Evolutionary conservation across 2,888 invertebrate species (phyloP).

Genomic region (Philopedon plagiatum): DNA sequence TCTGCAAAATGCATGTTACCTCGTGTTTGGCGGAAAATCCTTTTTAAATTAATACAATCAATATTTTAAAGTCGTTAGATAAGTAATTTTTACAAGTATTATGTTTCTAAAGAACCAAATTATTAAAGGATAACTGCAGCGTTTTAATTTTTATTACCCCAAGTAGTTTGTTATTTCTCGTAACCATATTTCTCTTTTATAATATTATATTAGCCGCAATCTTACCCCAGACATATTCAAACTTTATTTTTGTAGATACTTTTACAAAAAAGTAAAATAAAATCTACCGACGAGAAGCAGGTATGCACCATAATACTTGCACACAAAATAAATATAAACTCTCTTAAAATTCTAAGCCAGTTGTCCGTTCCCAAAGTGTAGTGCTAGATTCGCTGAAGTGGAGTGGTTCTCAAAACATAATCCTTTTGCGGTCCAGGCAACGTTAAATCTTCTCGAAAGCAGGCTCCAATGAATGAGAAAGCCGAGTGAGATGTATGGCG

Average conservation of each 20-base stretch:
- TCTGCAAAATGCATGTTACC: no score
- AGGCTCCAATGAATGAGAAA: not conserved
- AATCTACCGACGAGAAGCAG: conserved; percentile 2
- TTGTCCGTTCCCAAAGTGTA: conserved; percentile 22
- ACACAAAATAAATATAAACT: conserved; percentile 12
- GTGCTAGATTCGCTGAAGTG: conserved; percentile 5
- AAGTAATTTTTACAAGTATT: no score
- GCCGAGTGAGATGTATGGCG: not conserved
- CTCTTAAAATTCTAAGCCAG: conserved; percentile 31
- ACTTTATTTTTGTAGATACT: not conserved
- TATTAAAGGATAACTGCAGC: no score
- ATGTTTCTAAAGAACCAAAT: no score
- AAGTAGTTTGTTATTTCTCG: no score
- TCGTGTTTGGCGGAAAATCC: no score
- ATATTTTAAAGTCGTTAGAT: no score
- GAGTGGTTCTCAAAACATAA: conserved; percentile 9
- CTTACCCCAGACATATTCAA: not conserved
- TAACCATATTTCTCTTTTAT: no score
- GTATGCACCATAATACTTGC: conserved; percentile 2
- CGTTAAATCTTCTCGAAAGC: conserved; percentile 4
- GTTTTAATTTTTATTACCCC: no score
- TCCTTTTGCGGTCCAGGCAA: conserved; percentile 2
- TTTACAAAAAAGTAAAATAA: conserved; percentile 6
- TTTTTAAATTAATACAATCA: no score
- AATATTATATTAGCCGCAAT: not conserved